Percentiles rank a stretch among this genome's conserved stretches.
These are phyloP conservation scores for Xiphorhynchus erythropygius DNA, from an alignment of 2,797 vertebrate genomes.

Conservation along the genomic window DNA sequence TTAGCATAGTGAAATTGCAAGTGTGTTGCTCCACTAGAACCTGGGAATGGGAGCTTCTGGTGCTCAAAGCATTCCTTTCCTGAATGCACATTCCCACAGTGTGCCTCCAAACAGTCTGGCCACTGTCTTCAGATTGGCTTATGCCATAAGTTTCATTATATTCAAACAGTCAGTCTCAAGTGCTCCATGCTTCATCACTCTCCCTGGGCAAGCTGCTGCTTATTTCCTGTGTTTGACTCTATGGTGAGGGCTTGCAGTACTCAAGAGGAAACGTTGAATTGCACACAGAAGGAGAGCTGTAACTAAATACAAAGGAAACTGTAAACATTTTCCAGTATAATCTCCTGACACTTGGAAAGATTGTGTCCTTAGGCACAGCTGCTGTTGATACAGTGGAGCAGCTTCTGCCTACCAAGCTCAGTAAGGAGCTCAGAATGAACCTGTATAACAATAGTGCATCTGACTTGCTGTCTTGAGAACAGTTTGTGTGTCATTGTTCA, in stretches of 20 bases:
- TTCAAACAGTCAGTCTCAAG: background rate
- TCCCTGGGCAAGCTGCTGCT: background rate
- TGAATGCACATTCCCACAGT: accelerated
- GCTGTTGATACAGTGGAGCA: background rate
- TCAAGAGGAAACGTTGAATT: background rate
- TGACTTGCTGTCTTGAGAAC: background rate
- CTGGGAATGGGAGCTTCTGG: background rate
- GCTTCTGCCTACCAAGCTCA: background rate
- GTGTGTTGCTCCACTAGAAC: background rate
- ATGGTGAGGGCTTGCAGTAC: background rate
- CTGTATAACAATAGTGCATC: background rate
- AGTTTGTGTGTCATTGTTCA: background rate
- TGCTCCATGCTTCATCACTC: background rate
- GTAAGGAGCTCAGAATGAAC: background rate
- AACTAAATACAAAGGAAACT: background rate
- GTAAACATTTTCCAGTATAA: background rate
- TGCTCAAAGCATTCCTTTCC: background rate
- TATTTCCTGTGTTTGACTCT: background rate
- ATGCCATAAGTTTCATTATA: accelerated
- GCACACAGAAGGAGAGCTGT: background rate
- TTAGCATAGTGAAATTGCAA: background rate
- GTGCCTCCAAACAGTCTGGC: accelerated
- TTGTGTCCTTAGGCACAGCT: background rate
- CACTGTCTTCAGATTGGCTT: background rate
- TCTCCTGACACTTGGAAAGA: background rate